Evolutionary conservation across 1,140 invertebrate genomes (phyloP).

Genomic region (Trichonephila clavata): DNA sequence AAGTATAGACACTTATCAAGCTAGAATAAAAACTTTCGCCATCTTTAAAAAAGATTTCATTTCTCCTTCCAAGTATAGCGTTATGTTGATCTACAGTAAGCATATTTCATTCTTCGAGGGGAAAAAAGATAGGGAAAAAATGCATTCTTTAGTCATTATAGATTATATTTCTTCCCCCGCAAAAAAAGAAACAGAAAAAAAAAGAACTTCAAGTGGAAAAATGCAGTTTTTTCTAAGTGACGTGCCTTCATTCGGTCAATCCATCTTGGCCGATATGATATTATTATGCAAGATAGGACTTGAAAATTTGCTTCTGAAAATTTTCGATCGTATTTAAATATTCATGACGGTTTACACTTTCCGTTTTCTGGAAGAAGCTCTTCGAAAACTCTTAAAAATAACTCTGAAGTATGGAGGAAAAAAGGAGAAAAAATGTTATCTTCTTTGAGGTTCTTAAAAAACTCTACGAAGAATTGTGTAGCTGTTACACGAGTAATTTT

Average conservation of each 20-base stretch:
- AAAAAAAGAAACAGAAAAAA: background rate
- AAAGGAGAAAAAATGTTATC: background rate
- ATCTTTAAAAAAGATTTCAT: slow-evolving; percentile 40
- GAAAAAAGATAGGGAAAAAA: background rate
- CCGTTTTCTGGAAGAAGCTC: background rate
- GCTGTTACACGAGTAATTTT: no score
- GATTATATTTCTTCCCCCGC: background rate
- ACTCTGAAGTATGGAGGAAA: background rate
- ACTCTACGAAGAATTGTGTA: background rate
- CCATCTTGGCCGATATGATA: slow-evolving; percentile 46
- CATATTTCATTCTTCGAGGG: slow-evolving; percentile 32
- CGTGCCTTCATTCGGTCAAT: slow-evolving; percentile 22
- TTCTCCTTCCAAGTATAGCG: background rate
- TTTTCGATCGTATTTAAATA: slow-evolving; percentile 42
- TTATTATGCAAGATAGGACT: slow-evolving; percentile 19
- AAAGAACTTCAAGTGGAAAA: no score
- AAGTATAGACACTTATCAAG: no score
- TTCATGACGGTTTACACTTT: slow-evolving; percentile 39
- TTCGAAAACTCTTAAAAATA: background rate
- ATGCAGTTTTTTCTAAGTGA: background rate
- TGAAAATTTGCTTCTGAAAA: slow-evolving; percentile 31
- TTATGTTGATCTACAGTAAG: slow-evolving; percentile 1
- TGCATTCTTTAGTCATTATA: slow-evolving; percentile 33
- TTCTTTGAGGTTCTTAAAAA: background rate
- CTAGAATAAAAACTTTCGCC: background rate